Evolutionary conservation across 2,797 vertebrate species (phyloP).

Genomic region (Pteronotus mesoamericanus): DNA sequence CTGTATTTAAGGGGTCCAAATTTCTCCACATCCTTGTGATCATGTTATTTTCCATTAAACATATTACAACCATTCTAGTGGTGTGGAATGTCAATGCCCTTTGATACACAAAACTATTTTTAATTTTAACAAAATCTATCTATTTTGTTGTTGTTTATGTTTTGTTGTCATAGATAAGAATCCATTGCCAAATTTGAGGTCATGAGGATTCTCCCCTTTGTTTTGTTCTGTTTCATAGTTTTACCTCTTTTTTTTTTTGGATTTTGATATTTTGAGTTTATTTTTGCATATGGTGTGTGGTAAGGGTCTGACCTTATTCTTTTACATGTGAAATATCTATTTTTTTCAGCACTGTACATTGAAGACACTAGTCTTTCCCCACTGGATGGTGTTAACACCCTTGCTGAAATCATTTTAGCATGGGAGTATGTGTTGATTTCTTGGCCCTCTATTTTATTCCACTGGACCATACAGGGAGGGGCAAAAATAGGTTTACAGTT

Average conservation of each 20-base stretch:
- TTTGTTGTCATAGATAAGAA: background rate
- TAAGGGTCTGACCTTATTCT: background rate
- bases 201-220: background rate
- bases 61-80: background rate
- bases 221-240: background rate
- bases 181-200: background rate
- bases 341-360: background rate
- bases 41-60: background rate
- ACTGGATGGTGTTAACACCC: background rate
- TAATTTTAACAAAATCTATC: background rate
- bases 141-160: background rate
- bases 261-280: background rate
- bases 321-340: background rate
- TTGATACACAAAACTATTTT: background rate
- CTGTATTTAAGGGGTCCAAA: background rate
- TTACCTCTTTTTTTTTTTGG: background rate
- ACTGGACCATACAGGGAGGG: background rate
- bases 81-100: background rate
- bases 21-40: background rate
- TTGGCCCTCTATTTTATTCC: background rate
- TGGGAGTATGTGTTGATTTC: background rate
- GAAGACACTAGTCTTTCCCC: background rate
- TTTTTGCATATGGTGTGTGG: background rate
- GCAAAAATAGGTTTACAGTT: background rate
- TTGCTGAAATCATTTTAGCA: background rate